Evolutionary conservation across 2,113 vertebrate genomes (phyloP).

Genomic region (Eleginops maclovinus): DNA sequence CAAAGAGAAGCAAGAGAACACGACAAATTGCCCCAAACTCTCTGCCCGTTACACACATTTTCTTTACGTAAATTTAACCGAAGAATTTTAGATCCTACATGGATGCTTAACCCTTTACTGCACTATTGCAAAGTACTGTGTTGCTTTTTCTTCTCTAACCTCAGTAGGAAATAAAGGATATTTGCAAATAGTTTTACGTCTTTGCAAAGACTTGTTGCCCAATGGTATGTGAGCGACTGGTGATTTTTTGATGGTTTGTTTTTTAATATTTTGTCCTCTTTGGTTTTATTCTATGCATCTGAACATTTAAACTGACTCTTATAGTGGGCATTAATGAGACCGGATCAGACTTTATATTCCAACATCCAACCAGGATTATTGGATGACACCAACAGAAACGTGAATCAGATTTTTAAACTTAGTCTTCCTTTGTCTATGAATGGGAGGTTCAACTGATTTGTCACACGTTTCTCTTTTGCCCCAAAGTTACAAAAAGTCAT

Average conservation of each 20-base stretch:
- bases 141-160: conserved; percentile 2
- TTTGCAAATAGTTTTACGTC: conserved; percentile 29
- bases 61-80: conserved; percentile 46
- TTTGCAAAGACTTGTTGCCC: conserved; percentile 42
- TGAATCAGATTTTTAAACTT: not conserved
- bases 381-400: not conserved
- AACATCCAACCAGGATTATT: conserved; percentile 1
- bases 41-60: conserved; percentile 20
- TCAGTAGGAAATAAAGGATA: conserved; percentile 10
- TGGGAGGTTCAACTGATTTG: not conserved
- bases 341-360: not conserved
- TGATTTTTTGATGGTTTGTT: not conserved
- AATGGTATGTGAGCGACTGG: conserved; percentile 1
- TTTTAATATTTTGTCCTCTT: not conserved
- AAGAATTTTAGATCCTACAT: conserved; percentile 23
- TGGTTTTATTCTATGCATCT: conserved; percentile 12
- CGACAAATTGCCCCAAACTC: conserved; percentile 40
- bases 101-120: conserved; percentile 65
- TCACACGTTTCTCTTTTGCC: conserved; percentile 25
- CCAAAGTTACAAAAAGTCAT: not conserved
- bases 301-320: conserved; percentile 6
- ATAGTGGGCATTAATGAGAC: conserved; percentile 9
- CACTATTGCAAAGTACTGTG: conserved; percentile 12
- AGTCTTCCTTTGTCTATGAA: not conserved
- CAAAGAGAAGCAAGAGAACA: conserved; percentile 62